Conservation (phyloP, 2,888 invertebrate species). For the Microchrysa polita region DNA sequence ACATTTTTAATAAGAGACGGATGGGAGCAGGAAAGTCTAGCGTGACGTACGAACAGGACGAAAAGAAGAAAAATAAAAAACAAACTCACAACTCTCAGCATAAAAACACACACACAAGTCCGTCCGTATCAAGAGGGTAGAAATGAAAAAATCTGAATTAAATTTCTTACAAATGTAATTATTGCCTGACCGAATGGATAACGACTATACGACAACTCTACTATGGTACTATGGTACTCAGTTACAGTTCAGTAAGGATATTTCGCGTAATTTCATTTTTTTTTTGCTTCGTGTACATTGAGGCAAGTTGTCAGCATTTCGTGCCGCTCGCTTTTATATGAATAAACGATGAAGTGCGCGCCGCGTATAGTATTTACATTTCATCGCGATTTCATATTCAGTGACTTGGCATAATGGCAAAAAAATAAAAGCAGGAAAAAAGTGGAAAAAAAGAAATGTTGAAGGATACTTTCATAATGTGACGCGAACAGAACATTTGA, state of each 20-base stretch:
- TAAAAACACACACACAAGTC: no score
- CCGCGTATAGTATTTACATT: constrained; percentile 1
- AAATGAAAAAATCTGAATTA: background rate
- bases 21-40: background rate
- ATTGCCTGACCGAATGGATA: constrained; percentile 18
- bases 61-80: no score
- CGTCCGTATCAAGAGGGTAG: no score
- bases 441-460: constrained; percentile 13
- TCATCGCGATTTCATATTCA: constrained; percentile 15
- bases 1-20: constrained; percentile 13
- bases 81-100: no score
- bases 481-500: background rate
- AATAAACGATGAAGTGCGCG: no score
- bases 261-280: no score
- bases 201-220: no score
- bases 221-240: no score
- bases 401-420: constrained; percentile 12
- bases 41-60: no score
- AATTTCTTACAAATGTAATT: constrained; percentile 4
- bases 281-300: no score
- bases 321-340: background rate
- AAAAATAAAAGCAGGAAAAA: no score
- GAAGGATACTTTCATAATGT: background rate
- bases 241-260: no score
- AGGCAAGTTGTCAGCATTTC: constrained; percentile 6